These are phyloP conservation scores for Engraulis encrasicolus DNA, from an alignment of 2,113 vertebrate species.

Conservation along the genomic window DNA sequence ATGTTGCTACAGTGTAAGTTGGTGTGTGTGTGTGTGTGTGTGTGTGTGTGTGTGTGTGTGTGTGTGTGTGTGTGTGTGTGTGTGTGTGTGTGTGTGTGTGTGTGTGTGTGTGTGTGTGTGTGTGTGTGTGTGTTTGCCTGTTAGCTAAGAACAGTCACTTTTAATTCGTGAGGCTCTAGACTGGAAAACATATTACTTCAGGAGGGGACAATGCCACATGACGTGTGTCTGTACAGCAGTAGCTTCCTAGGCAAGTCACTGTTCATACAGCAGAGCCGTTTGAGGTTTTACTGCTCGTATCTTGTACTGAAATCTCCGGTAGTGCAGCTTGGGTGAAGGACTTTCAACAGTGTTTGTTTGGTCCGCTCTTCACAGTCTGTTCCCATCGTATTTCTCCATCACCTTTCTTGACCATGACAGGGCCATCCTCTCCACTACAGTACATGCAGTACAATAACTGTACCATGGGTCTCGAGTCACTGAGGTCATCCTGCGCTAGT, in stretches of 20 bases:
- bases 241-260: neutral
- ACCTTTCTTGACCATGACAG: neutral
- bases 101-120: neutral
- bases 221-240: constrained; percentile 44
- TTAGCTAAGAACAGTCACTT: too few relatives aligned
- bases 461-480: neutral
- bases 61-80: neutral
- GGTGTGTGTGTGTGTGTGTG: too few relatives aligned
- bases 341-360: neutral
- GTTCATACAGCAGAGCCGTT: too few relatives aligned
- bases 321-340: neutral
- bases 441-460: neutral
- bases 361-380: neutral
- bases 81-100: constrained; percentile 8
- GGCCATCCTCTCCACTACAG: neutral
- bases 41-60: neutral
- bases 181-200: constrained; percentile 50
- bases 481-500: too few relatives aligned
- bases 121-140: too few relatives aligned
- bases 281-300: neutral
- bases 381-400: neutral
- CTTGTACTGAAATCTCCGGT: neutral
- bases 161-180: constrained; percentile 38
- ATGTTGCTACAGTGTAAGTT: too few relatives aligned
- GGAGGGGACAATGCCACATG: constrained; percentile 45